A percentile compares a stretch with the other conserved stretches of the same genome.
phyloP scores from a whole-genome alignment of 1,140 invertebrate species.

The Macrobrachium rosenbergii region DNA sequence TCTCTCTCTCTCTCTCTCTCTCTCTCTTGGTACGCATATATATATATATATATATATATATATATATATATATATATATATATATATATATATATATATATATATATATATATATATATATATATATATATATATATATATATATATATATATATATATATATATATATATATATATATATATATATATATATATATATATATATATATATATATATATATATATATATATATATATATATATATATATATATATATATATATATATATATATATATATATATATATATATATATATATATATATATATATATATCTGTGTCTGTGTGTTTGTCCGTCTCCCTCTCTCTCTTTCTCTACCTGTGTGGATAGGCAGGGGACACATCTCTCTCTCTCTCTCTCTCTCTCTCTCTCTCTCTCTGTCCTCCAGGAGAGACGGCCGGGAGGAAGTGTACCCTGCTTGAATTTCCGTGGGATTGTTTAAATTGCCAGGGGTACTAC shows the following conservation, averaged over 20 bases:
- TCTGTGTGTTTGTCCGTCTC: too few relatives aligned
- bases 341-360: too few relatives aligned
- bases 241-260: constrained; percentile 26
- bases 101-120: constrained; percentile 39
- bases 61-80: constrained; percentile 4
- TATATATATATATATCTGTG: constrained; percentile 25
- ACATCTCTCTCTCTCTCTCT: too few relatives aligned
- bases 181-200: constrained; percentile 17
- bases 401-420: too few relatives aligned
- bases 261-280: constrained; percentile 26
- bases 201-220: constrained; percentile 34
- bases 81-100: constrained; percentile 29
- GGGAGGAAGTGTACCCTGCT: too few relatives aligned
- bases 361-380: too few relatives aligned
- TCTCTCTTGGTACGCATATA: not conserved
- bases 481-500: too few relatives aligned
- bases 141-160: constrained; percentile 6
- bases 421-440: too few relatives aligned
- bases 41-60: constrained; percentile 6
- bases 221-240: constrained; percentile 22
- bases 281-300: constrained; percentile 32
- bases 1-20: too few relatives aligned
- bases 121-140: constrained; percentile 5
- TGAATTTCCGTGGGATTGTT: too few relatives aligned
- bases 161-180: constrained; percentile 2